Conservation (phyloP, 1,140 invertebrate genomes). For the Mamestra configurata region DNA sequence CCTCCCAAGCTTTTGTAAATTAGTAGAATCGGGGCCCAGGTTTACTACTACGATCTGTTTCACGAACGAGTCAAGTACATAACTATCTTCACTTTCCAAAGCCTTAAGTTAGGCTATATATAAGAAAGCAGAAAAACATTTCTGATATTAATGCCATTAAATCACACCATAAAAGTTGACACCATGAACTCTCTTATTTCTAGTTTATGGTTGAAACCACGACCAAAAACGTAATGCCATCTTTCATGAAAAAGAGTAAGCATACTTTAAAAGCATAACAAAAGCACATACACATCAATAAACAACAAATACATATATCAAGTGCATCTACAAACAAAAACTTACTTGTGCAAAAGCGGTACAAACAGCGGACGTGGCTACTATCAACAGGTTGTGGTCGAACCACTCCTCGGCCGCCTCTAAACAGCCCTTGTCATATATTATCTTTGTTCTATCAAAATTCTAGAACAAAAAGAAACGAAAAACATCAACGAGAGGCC, state of each 20-base stretch:
- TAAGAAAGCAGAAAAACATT: too few species aligned
- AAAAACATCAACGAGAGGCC: conserved; percentile 65
- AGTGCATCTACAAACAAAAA: conserved; percentile 73
- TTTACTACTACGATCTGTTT: too few species aligned
- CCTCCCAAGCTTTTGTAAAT: too few species aligned
- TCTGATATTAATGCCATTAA: too few species aligned
- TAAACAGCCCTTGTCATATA: conserved; percentile 98
- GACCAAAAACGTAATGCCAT: not conserved
- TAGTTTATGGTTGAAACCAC: too few species aligned
- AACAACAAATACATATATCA: not conserved
- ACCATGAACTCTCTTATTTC: too few species aligned
- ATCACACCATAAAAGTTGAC: too few species aligned
- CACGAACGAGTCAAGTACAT: too few species aligned
- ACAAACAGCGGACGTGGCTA: conserved; percentile 95
- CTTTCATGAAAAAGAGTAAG: conserved; percentile 15
- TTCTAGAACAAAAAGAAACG: conserved; percentile 89
- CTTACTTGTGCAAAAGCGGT: conserved; percentile 97
- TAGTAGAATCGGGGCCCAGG: too few species aligned
- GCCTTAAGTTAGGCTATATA: too few species aligned
- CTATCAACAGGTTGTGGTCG: conserved; percentile 96
- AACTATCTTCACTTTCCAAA: too few species aligned
- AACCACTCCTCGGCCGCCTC: conserved; percentile 98
- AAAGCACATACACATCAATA: not conserved
- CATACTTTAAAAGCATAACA: conserved; percentile 1
- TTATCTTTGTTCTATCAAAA: conserved; percentile 93